Evolutionary conservation across 2,113 vertebrate genomes (phyloP), one percentile per base, ranked within the genome.

Genomic region (Candoia aspera): DNA sequence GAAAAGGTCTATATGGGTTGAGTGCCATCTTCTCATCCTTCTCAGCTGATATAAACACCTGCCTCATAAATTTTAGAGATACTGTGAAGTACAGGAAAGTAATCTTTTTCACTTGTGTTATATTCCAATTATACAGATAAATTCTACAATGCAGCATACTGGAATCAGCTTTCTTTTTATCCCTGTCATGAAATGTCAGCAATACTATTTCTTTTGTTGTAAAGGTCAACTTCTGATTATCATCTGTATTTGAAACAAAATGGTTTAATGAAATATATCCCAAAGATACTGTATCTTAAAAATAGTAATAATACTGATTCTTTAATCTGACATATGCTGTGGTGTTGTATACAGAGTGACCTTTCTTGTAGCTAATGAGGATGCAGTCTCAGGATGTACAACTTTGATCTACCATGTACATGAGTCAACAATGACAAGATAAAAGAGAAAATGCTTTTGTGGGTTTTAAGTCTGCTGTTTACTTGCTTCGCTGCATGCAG

Each of bases 201-300:
- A 3, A 94, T 11, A 57, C 54, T 90, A 89, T 42, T 95, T 86
- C 92, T 94, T 37, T 91, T 88, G 94, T 87, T 91, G 54, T 84
- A 95, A 93, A 95, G 94, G 93, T 95, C 94, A 95, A 46, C 90
- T 94, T 60, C 83, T 87, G 91, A 95, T 94, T 93, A 95, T 55
- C 92, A 92, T 84, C 88, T n/a, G 46, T 84, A 60, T 95, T 90
- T 92, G 91, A 93, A 95, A 91, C 59, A 94, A 93, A 94, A 95
- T 91, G 87, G 87, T 90, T 90, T 95, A 91, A 92, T 90, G 73
- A 94, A 86, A 95, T 26, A 73, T 46, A 91, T 87, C 58, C 55
- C 89, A 62, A 91, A 88, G 87, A 94, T 58, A 55, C 55, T 1
- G 92, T 90, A 90, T 93, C 87, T 86, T 91, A 87, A 92, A 84